phyloP scores from a whole-genome alignment of 2,113 vertebrate genomes.

The Lophotis ruficrista region DNA sequence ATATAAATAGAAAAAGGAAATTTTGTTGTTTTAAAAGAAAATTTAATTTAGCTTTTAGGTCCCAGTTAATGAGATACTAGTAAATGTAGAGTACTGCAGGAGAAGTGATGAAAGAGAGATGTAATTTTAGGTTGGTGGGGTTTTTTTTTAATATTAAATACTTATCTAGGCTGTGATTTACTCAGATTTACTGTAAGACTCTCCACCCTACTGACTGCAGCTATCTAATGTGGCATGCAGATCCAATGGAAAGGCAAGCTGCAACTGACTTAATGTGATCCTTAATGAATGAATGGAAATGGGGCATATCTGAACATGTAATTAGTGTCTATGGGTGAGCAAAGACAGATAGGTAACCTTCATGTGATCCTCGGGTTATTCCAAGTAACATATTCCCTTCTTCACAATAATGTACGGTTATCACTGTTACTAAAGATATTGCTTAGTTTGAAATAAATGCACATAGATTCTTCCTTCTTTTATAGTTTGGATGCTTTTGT shows the following conservation, averaged over 20 bases:
- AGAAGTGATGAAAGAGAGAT: background rate
- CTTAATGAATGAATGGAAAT: background rate
- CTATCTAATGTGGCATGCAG: background rate
- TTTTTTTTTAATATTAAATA: background rate
- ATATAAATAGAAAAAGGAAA: constrained; percentile 20
- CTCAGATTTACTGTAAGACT: background rate
- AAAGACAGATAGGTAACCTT: background rate
- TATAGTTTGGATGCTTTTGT: background rate
- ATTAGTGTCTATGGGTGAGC: background rate
- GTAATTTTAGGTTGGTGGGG: background rate
- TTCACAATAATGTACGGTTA: background rate
- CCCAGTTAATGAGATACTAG: background rate
- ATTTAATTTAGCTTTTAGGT: background rate
- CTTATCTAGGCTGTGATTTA: background rate
- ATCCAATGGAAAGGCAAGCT: background rate
- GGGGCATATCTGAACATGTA: background rate
- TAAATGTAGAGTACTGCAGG: background rate
- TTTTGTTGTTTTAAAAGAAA: constrained; percentile 8
- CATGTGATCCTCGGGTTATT: background rate
- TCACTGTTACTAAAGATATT: background rate
- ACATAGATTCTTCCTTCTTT: background rate
- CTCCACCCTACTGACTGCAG: background rate
- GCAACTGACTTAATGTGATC: background rate
- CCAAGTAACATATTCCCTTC: background rate
- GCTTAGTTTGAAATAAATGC: background rate